Evolutionary conservation across 1,140 invertebrate genomes (phyloP).

Genomic region (Calephelis virginiensis): DNA sequence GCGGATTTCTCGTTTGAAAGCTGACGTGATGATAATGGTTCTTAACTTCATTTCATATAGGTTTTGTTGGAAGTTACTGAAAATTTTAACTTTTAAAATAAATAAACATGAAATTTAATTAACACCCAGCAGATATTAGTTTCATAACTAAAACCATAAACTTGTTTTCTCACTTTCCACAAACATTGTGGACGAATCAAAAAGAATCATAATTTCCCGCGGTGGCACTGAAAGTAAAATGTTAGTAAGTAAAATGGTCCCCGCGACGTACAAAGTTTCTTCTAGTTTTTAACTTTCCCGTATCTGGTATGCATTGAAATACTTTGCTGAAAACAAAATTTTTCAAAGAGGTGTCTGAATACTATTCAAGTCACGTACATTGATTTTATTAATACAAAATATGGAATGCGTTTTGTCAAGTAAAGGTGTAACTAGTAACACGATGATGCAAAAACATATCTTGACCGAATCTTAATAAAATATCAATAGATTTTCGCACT

Average conservation of each 20-base stretch:
- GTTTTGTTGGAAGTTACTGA: too few species aligned
- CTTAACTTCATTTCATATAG: too few species aligned
- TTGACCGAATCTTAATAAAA: too few species aligned
- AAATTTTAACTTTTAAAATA: too few species aligned
- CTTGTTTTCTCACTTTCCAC: neutral
- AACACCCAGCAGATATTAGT: too few species aligned
- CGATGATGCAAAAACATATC: too few species aligned
- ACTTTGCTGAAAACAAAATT: constrained; percentile 5
- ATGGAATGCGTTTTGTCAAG: too few species aligned
- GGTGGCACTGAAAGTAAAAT: constrained; percentile 12
- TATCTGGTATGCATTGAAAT: constrained; percentile 18
- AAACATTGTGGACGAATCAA: constrained; percentile 4
- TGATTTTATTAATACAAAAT: neutral
- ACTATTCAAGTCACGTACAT: neutral
- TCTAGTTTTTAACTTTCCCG: constrained; percentile 4
- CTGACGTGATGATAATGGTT: too few species aligned
- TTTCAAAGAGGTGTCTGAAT: constrained; percentile 8
- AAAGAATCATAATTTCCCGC: constrained; percentile 12
- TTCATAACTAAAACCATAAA: neutral
- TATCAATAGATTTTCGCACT: too few species aligned
- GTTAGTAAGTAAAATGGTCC: constrained; percentile 11
- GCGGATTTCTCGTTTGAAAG: too few species aligned
- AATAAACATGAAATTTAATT: too few species aligned
- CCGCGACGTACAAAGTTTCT: constrained; percentile 17
- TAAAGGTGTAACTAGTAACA: too few species aligned